These are phyloP conservation scores for Pygocentrus nattereri DNA, from an alignment of 2,797 vertebrate species.

Conservation along the genomic window DNA sequence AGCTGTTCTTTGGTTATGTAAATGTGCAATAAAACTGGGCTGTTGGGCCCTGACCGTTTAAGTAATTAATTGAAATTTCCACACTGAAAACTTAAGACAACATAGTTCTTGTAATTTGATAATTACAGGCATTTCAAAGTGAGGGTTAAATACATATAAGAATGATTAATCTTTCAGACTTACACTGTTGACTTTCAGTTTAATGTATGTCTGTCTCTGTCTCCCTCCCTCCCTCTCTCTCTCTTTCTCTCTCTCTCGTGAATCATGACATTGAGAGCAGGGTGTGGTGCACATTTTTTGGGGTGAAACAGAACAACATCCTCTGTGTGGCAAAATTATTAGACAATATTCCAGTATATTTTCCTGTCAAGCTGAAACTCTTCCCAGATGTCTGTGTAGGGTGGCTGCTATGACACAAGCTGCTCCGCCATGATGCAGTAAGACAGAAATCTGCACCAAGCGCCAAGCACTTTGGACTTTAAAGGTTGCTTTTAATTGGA, in stretches of 20 bases:
- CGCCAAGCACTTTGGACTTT: constrained; percentile 9
- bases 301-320: constrained; percentile 11
- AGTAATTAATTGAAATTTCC: too few relatives aligned
- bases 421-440: constrained; percentile 28
- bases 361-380: constrained; percentile 16
- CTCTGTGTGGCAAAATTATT: constrained; percentile 18
- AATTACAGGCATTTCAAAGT: too few relatives aligned
- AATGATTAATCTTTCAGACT: too few relatives aligned
- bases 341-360: constrained; percentile 25
- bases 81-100: too few relatives aligned
- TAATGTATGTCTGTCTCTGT: too few relatives aligned
- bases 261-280: not conserved
- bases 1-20: too few relatives aligned
- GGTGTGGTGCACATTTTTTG: constrained; percentile 31
- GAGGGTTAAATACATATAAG: too few relatives aligned
- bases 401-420: constrained; percentile 36
- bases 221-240: not conserved
- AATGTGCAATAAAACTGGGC: too few relatives aligned
- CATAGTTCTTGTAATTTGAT: too few relatives aligned
- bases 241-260: constrained; percentile 3
- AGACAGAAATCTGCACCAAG: constrained; percentile 41
- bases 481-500: constrained; percentile 44
- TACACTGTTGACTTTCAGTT: not conserved
- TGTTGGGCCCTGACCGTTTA: too few relatives aligned
- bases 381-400: constrained; percentile 28